These are phyloP conservation scores for Metopolophium dirhodum DNA, from an alignment of 1,140 invertebrate genomes.

Conservation along the genomic window DNA sequence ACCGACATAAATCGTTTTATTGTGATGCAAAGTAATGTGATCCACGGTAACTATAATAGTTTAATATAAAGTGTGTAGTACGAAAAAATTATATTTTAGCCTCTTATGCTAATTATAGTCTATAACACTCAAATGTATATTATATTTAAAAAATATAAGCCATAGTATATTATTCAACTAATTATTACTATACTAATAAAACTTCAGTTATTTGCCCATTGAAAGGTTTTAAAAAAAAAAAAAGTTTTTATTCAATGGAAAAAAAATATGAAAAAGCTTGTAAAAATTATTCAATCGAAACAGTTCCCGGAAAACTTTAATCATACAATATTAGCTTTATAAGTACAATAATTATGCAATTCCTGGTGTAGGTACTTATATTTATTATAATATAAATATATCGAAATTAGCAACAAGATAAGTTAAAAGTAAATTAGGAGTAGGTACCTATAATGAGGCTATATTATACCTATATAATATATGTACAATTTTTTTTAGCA, in stretches of 20 bases:
- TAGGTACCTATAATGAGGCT: too few species aligned
- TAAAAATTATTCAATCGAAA: not conserved
- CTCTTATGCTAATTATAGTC: too few species aligned
- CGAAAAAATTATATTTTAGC: too few species aligned
- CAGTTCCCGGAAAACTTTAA: not conserved
- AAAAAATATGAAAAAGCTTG: not conserved
- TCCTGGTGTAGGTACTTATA: not conserved
- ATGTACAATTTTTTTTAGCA: not conserved
- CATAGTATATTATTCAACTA: not conserved
- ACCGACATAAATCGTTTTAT: too few species aligned
- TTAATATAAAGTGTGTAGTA: too few species aligned
- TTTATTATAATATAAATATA: not conserved
- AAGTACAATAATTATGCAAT: not conserved
- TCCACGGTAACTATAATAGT: too few species aligned
- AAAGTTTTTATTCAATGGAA: not conserved
- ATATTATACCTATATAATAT: not conserved
- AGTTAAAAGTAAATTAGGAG: not conserved
- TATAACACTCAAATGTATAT: not conserved
- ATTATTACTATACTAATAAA: not conserved
- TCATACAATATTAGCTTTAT: not conserved
- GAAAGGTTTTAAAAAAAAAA: not conserved
- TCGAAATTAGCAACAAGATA: not conserved
- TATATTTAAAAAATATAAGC: not conserved
- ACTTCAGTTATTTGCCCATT: not conserved
- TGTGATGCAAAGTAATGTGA: too few species aligned